These are phyloP conservation scores for Chelonia mydas DNA, from an alignment of 2,797 vertebrate species.

Conservation along the genomic window DNA sequence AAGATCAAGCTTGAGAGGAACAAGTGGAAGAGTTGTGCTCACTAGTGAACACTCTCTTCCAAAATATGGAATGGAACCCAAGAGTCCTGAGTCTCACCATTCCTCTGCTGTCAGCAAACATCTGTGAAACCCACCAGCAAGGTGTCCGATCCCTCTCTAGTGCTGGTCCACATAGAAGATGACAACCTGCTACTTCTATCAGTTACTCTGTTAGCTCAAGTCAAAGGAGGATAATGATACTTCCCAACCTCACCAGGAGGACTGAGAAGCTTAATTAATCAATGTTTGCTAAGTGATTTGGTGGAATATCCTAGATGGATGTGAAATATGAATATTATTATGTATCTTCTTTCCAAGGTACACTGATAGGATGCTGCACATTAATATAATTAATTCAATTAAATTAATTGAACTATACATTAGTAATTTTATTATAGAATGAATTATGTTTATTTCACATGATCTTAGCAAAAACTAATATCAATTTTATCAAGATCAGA, in stretches of 20 bases:
- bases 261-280: background rate
- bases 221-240: background rate
- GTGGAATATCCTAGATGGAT: background rate
- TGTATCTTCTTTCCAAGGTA: background rate
- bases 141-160: background rate
- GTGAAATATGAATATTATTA: background rate
- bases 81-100: background rate
- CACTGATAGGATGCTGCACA: fast-evolving
- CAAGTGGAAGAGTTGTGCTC: background rate
- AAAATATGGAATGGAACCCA: background rate
- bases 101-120: background rate
- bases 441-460: background rate
- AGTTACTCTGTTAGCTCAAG: background rate
- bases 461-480: background rate
- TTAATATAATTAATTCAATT: background rate
- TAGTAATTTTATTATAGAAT: background rate
- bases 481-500: fast-evolving
- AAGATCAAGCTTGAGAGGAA: background rate
- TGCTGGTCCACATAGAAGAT: background rate
- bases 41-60: background rate
- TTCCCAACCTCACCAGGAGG: background rate
- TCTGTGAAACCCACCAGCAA: background rate
- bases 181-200: background rate
- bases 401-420: background rate
- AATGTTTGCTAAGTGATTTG: background rate